phyloP scores from a whole-genome alignment of 2,888 invertebrate species.

The Baccha elongata region DNA sequence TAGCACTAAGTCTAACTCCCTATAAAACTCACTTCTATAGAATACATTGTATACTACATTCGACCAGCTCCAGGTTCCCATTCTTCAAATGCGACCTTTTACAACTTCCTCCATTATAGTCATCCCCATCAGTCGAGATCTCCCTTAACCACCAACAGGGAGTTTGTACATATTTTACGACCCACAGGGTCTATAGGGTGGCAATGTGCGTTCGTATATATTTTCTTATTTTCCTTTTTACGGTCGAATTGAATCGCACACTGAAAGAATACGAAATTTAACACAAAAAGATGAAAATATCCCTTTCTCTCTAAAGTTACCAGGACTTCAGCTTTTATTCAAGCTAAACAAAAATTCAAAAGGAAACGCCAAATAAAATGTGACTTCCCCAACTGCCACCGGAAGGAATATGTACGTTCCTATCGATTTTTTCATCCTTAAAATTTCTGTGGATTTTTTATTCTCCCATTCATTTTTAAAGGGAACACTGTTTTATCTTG shows the following conservation, averaged over 20 bases:
- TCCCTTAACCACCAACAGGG: background rate
- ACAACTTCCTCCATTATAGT: conserved; percentile 12
- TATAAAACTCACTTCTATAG: background rate
- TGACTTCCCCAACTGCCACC: conserved; percentile 31
- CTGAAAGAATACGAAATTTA: background rate
- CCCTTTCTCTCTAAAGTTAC: background rate
- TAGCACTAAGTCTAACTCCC: conserved; percentile 25
- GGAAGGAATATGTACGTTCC: conserved; percentile 39
- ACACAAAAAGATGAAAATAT: conserved; percentile 22
- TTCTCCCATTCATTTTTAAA: conserved; percentile 35
- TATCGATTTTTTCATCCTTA: conserved; percentile 55
- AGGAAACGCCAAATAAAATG: conserved; percentile 24
- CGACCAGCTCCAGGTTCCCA: conserved; percentile 5
- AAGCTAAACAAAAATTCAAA: background rate
- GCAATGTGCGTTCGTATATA: conserved; percentile 32
- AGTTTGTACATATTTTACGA: conserved; percentile 31
- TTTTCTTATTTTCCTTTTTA: conserved; percentile 34
- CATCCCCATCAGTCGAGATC: background rate
- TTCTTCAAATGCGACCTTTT: conserved; percentile 8
- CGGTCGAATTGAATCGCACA: background rate
- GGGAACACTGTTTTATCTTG: conserved; percentile 9
- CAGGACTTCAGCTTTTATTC: conserved; percentile 3
- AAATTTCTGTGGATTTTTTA: conserved; percentile 3
- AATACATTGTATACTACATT: background rate
- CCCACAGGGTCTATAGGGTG: conserved; percentile 7